phyloP scores from a whole-genome alignment of 2,888 invertebrate genomes.

The Aethes cnicana region DNA sequence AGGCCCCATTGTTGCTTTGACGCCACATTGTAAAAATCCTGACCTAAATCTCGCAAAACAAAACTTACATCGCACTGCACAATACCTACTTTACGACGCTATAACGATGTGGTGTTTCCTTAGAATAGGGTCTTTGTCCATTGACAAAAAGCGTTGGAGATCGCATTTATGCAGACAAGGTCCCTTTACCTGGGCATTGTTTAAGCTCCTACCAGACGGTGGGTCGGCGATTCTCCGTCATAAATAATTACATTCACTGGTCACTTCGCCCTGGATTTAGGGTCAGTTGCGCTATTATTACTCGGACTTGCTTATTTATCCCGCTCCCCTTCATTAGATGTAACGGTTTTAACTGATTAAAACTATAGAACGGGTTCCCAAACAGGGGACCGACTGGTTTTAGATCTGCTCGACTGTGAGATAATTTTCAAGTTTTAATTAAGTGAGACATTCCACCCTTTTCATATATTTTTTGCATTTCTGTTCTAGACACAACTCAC shows the following conservation, averaged over 20 bases:
- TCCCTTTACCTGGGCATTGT: constrained; percentile 77
- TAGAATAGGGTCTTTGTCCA: constrained; percentile 79
- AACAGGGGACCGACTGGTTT: constrained; percentile 73
- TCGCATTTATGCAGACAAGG: constrained; percentile 74
- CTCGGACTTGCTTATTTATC: constrained; percentile 72
- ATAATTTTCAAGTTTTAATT: constrained; percentile 69
- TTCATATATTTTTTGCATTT: constrained; percentile 12
- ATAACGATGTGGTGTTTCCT: constrained; percentile 81
- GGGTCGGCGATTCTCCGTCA: constrained; percentile 71
- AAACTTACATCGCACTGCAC: constrained; percentile 64
- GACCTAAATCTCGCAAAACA: constrained; percentile 79
- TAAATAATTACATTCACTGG: constrained; percentile 78
- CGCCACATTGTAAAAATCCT: constrained; percentile 78
- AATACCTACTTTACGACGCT: constrained; percentile 78
- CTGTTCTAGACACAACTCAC: too few species aligned
- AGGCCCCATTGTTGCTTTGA: constrained; percentile 63
- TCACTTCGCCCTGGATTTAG: constrained; percentile 65
- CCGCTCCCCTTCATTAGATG: constrained; percentile 81
- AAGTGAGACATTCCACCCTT: constrained; percentile 48
- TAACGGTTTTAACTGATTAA: constrained; percentile 81
- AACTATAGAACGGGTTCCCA: constrained; percentile 78
- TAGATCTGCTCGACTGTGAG: constrained; percentile 67
- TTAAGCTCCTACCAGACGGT: constrained; percentile 73
- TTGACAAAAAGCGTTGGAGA: constrained; percentile 78
- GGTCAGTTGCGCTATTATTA: constrained; percentile 76